These are phyloP conservation scores for Notarius quadriscutis DNA, from an alignment of 2,113 vertebrate genomes.

Conservation along the genomic window DNA sequence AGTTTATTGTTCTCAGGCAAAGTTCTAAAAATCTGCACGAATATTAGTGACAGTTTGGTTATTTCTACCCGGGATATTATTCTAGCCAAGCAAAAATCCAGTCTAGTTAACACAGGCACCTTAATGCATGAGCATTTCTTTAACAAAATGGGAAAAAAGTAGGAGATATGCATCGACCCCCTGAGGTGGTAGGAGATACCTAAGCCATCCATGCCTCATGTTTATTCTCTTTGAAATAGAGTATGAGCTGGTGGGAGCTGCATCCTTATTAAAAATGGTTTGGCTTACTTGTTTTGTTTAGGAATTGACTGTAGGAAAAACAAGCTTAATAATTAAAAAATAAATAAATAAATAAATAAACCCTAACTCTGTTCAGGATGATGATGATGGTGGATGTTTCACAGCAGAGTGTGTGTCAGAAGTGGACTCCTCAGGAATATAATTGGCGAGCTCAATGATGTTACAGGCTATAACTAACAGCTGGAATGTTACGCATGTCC, in stretches of 20 bases:
- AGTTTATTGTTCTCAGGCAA: background rate
- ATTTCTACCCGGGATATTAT: background rate
- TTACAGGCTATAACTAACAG: too few relatives aligned
- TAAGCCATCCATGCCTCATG: conserved; percentile 1
- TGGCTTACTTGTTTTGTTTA: background rate
- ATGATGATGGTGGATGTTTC: background rate
- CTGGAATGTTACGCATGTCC: too few relatives aligned
- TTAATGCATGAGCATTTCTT: background rate
- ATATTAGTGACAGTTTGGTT: background rate
- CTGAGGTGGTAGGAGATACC: background rate
- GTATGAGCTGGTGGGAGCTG: background rate
- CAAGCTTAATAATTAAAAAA: background rate
- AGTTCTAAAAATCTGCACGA: background rate
- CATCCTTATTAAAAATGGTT: background rate
- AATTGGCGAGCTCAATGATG: too few relatives aligned
- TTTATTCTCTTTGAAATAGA: conserved; percentile 24
- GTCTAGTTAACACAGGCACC: background rate
- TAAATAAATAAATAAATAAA: background rate
- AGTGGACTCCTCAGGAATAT: too few relatives aligned
- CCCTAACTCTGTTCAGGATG: background rate
- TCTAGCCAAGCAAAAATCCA: background rate
- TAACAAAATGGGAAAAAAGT: background rate
- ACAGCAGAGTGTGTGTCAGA: background rate
- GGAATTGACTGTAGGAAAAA: background rate
- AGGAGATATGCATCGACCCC: background rate